Evolutionary conservation across 2,113 vertebrate genomes (phyloP).

Genomic region (Callipepla californica): DNA sequence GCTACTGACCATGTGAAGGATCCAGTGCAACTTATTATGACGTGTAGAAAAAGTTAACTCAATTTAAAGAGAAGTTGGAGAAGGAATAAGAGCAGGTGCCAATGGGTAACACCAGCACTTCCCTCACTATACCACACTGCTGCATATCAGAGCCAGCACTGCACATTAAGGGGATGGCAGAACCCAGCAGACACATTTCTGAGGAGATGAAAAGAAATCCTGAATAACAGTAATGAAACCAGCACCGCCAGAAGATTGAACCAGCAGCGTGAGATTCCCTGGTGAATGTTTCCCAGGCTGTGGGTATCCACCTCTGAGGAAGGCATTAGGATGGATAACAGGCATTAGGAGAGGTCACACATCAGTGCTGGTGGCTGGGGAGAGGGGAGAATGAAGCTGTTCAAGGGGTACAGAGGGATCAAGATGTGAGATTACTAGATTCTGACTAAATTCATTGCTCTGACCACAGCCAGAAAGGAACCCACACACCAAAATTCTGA

Average conservation of each 20-base stretch:
- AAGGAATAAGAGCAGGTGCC: background rate
- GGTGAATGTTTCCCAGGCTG: background rate
- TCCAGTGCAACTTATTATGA: constrained; percentile 31
- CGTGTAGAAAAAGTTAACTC: background rate
- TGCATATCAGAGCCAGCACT: background rate
- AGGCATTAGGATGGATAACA: background rate
- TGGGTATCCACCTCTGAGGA: background rate
- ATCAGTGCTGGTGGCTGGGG: background rate
- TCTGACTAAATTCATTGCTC: fast-evolving
- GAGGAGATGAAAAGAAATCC: background rate
- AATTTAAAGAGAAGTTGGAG: constrained; percentile 20
- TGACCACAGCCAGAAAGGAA: background rate
- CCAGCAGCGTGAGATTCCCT: background rate
- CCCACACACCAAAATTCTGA: background rate
- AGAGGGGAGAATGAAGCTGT: background rate
- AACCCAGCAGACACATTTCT: background rate
- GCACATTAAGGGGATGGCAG: background rate
- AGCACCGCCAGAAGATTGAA: background rate
- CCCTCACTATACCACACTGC: background rate
- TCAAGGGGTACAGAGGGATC: background rate
- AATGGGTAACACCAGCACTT: constrained; percentile 4
- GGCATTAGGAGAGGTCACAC: background rate
- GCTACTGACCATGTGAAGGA: background rate
- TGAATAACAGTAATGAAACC: background rate
- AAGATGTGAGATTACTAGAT: background rate